These are phyloP conservation scores for Neogobius melanostomus DNA, from an alignment of 2,113 vertebrate genomes.

Conservation along the genomic window DNA sequence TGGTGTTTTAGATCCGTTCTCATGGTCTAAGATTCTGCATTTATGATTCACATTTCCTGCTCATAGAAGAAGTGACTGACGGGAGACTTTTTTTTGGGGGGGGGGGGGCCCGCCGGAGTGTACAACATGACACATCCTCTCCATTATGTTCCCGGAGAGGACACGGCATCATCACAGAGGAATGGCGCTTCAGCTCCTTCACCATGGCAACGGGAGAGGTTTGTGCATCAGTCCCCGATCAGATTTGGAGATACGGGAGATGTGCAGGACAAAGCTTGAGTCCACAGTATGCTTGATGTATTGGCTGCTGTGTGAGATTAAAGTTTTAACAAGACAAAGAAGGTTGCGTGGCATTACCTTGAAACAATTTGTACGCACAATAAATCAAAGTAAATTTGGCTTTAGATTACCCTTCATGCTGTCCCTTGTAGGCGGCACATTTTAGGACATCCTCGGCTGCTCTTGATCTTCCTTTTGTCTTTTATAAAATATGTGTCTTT, in stretches of 20 bases:
- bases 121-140: slow-evolving; percentile 28
- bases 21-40: slow-evolving; percentile 3
- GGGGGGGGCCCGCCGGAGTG: slow-evolving; percentile 38
- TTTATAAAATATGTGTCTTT: too few relatives aligned
- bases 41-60: slow-evolving; percentile 33
- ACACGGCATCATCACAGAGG: slow-evolving; percentile 29
- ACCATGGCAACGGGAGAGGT: slow-evolving; percentile 62
- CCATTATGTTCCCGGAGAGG: slow-evolving; percentile 46
- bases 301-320: too few relatives aligned
- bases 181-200: slow-evolving; percentile 52
- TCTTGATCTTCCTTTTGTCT: too few relatives aligned
- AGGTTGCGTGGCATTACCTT: too few relatives aligned
- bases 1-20: too few relatives aligned
- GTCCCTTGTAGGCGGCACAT: too few relatives aligned
- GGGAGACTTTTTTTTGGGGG: slow-evolving; percentile 16
- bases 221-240: slow-evolving; percentile 17
- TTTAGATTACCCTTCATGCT: too few relatives aligned
- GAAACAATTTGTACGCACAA: too few relatives aligned
- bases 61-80: slow-evolving; percentile 34
- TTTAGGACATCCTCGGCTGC: too few relatives aligned
- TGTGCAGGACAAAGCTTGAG: neutral
- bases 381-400: too few relatives aligned
- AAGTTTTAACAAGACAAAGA: too few relatives aligned
- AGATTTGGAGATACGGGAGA: neutral
- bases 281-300: too few relatives aligned